These are phyloP conservation scores for Halesus radiatus DNA, from an alignment of 1,140 invertebrate species.

Conservation along the genomic window DNA sequence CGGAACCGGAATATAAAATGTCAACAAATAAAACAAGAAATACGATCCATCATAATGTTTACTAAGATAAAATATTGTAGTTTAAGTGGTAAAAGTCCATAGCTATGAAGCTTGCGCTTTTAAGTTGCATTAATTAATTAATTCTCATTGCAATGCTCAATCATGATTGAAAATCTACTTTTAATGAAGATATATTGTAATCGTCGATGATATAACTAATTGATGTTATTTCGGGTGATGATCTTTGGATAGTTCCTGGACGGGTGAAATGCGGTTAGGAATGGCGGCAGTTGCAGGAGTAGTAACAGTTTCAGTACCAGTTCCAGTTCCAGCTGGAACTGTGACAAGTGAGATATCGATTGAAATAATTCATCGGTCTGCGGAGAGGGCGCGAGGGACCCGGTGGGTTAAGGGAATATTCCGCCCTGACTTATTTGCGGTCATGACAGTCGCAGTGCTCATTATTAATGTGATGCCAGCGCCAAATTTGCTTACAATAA, in stretches of 20 bases:
- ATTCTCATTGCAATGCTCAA: too few relatives aligned
- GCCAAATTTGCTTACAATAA: neutral
- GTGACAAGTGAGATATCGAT: slow-evolving; percentile 44
- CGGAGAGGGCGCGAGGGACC: slow-evolving; percentile 12
- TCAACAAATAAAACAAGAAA: too few relatives aligned
- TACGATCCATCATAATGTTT: too few relatives aligned
- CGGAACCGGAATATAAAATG: too few relatives aligned
- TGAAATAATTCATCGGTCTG: slow-evolving; percentile 38
- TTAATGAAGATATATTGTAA: too few relatives aligned
- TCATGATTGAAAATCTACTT: too few relatives aligned
- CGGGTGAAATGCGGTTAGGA: neutral
- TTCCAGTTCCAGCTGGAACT: slow-evolving; percentile 16
- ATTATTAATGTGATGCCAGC: neutral
- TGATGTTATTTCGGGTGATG: too few relatives aligned
- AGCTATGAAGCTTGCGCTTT: too few relatives aligned
- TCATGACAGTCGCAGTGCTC: slow-evolving; percentile 4
- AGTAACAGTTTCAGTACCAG: neutral
- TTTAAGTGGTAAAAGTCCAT: too few relatives aligned
- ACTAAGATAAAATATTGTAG: too few relatives aligned
- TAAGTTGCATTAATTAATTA: too few relatives aligned
- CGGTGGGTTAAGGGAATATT: slow-evolving; percentile 23
- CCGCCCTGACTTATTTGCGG: slow-evolving; percentile 10
- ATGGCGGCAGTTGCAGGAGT: neutral
- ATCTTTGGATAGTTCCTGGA: neutral
- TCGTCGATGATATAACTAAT: too few relatives aligned